A percentile compares a stretch with the other conserved stretches of the same genome.
Conservation (phyloP, 2,797 vertebrate species). For the Alca torda region DNA sequence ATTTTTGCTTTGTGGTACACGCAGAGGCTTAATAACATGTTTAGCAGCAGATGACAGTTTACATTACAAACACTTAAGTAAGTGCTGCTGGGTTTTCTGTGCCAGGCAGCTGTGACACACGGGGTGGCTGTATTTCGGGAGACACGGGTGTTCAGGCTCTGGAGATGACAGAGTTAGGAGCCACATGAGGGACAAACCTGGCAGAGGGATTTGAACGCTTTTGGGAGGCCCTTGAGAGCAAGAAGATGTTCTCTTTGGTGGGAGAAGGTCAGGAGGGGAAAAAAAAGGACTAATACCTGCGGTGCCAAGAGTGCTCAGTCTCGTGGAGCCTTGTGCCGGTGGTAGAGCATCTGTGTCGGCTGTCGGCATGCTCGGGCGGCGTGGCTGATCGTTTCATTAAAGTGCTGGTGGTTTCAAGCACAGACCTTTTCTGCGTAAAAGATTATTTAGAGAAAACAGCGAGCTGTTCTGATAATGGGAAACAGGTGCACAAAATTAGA, state of each 20-base stretch:
- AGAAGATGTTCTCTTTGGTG: background rate
- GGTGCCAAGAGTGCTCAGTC: background rate
- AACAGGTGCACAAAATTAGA: background rate
- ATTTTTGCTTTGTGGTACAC: background rate
- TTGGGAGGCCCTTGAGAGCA: background rate
- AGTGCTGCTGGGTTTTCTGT: background rate
- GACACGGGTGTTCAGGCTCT: background rate
- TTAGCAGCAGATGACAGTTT: conserved; percentile 11
- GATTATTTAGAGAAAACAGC: background rate
- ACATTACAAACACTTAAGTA: background rate
- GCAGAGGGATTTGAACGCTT: background rate
- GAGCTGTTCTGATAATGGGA: conserved; percentile 3
- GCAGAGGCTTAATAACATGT: background rate
- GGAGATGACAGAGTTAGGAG: background rate
- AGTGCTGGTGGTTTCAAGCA: background rate
- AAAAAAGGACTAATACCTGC: fast-evolving
- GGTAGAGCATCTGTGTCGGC: background rate
- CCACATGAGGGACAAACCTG: background rate
- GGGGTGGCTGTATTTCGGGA: background rate
- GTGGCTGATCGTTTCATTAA: background rate
- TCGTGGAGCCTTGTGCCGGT: fast-evolving
- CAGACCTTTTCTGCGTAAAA: background rate
- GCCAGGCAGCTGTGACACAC: background rate
- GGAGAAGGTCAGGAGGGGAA: background rate
- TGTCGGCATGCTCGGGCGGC: fast-evolving